phyloP scores from a whole-genome alignment of 1,140 invertebrate genomes.

The Zaprionus taronus region DNA sequence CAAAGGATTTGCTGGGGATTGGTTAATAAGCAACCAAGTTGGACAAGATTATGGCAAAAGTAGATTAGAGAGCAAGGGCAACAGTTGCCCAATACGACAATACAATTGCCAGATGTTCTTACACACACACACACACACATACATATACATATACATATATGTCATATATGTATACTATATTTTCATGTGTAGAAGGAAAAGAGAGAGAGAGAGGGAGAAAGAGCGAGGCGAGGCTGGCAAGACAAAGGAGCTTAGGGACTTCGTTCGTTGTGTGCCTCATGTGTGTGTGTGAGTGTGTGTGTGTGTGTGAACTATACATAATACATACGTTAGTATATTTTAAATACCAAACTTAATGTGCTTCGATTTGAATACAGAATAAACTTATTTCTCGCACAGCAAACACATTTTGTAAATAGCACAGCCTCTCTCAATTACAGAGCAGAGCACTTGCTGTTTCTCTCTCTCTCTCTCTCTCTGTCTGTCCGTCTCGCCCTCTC shows the following conservation, averaged over 20 bases:
- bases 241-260: not conserved
- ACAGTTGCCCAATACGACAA: not conserved
- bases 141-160: not conserved
- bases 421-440: not conserved
- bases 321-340: constrained; percentile 2
- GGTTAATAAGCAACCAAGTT: constrained; percentile 1
- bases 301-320: not conserved
- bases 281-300: no score
- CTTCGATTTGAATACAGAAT: not conserved
- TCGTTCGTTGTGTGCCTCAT: no score
- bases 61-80: not conserved
- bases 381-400: constrained; percentile 24
- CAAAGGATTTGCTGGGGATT: not conserved
- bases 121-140: not conserved
- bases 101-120: not conserved
- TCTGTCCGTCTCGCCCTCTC: no score
- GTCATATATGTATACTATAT: not conserved
- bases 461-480: not conserved
- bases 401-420: constrained; percentile 33
- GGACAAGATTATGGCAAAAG: not conserved
- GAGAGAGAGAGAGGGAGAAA: no score
- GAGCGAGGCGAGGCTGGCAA: not conserved
- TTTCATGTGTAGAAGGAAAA: no score
- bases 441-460: not conserved
- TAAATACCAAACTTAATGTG: constrained; percentile 5